Evolutionary conservation across 2,888 invertebrate species (phyloP).

Genomic region (Formica aserva): DNA sequence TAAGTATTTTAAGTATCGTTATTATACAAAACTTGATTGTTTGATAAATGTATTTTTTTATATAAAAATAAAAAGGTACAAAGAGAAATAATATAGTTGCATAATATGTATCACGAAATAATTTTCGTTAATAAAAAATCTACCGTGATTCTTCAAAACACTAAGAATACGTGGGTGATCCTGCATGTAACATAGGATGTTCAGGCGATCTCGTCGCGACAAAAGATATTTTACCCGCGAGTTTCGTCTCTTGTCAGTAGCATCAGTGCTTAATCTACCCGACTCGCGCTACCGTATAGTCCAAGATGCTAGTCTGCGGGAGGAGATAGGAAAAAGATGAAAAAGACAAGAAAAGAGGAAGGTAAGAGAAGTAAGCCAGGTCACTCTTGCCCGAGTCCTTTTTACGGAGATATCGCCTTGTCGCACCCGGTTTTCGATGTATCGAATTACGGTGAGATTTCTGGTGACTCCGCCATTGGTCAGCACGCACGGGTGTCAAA

Average conservation of each 20-base stretch:
- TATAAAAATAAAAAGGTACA: background rate
- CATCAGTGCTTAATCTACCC: conserved; percentile 72
- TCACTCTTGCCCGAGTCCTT: conserved; percentile 66
- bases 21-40: no score
- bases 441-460: conserved; percentile 73
- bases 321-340: conserved; percentile 21
- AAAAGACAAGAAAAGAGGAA: conserved; percentile 45
- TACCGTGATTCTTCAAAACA: background rate
- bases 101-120: background rate
- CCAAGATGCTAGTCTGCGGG: conserved; percentile 44
- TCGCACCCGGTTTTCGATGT: conserved; percentile 70
- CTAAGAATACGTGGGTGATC: conserved; percentile 68
- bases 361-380: conserved; percentile 63
- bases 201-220: conserved; percentile 64
- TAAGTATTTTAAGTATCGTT: background rate
- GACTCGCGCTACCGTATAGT: conserved; percentile 74
- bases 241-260: conserved; percentile 70
- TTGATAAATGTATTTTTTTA: background rate
- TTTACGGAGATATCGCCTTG: conserved; percentile 69
- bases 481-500: conserved; percentile 71
- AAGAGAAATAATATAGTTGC: background rate
- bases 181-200: conserved; percentile 75
- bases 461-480: conserved; percentile 69
- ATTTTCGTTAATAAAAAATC: background rate
- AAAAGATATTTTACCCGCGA: conserved; percentile 74